Evolutionary conservation across 2,888 invertebrate genomes (phyloP), one percentile per base, ranked within the genome.

Genomic region (Platycheirus albimanus): DNA sequence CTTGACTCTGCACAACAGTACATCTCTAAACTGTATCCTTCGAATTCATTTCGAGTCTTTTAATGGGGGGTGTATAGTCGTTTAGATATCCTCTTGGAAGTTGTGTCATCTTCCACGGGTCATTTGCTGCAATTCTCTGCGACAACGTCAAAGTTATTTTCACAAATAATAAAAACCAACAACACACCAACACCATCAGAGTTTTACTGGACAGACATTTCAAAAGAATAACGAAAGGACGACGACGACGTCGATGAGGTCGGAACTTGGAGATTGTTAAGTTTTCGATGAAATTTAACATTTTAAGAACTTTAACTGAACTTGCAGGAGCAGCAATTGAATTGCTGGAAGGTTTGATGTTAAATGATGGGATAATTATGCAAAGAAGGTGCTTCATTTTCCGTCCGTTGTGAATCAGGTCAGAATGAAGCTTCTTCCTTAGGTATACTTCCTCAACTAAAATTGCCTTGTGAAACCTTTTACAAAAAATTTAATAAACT

Each of bases 401-500:
- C 33, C 19, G n/a, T n/a, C n/a, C n/a, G n/a, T n/a, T 49, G 13
- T 6, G 43, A 70, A 76, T 24, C 45, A 66, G 80, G 66, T 81
- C 76, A 80, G 20, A 7, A 41, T 33, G 19, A 15, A n/a, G 52
- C n/a, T 8, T 41, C 10, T 61, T 13, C 13, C 24, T 15, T 52
- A n/a, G n/a, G n/a, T 56, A 8, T 20, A 4, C 10, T 24, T 28
- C 7, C 56, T 28, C n/a, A 52, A 28, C 24, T 11, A 8, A 61
- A 17, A 30, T 36, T 49, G 64, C n/a, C 38, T 45, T 54, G 5
- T 47, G 28, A 47, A 67, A 30, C 24, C 49, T 69, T 79, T 70
- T 56, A 58, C 8, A 30, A 30, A 61, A 71, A 66, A 49, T 58
- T 67, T 81, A 71, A 71, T 71, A 72, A 77, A 77, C 66, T 67